phyloP scores from a whole-genome alignment of 2,113 vertebrate genomes.

The Bungarus multicinctus region DNA sequence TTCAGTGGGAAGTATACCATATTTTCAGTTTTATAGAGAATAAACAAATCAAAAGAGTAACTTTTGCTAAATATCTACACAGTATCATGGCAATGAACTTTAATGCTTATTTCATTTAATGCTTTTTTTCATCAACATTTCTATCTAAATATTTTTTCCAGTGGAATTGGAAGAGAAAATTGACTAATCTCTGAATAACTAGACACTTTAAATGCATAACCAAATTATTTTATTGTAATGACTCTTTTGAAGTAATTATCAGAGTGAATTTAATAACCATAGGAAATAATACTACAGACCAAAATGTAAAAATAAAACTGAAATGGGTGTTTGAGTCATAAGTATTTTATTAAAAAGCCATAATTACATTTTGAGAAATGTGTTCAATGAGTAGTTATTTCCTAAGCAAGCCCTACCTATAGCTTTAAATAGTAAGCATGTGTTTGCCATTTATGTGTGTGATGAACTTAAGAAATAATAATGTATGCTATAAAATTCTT shows the following conservation, averaged over 20 bases:
- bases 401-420: slow-evolving; percentile 32
- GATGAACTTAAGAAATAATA: background rate
- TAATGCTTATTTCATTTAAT: slow-evolving; percentile 43
- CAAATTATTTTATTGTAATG: slow-evolving; percentile 63
- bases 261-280: slow-evolving; percentile 58
- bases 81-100: slow-evolving; percentile 46
- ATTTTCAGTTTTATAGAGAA: slow-evolving; percentile 55
- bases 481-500: background rate
- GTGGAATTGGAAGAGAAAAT: slow-evolving; percentile 53
- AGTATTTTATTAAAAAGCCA: slow-evolving; percentile 52
- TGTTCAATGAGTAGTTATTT: slow-evolving; percentile 41
- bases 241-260: slow-evolving; percentile 62
- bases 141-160: slow-evolving; percentile 18
- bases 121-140: slow-evolving; percentile 40
- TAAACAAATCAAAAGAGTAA: slow-evolving; percentile 53
- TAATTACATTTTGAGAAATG: slow-evolving; percentile 56
- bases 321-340: slow-evolving; percentile 49
- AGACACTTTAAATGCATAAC: slow-evolving; percentile 67
- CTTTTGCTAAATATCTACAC: slow-evolving; percentile 55
- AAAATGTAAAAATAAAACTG: slow-evolving; percentile 62
- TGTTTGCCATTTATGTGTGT: too few relatives aligned
- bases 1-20: background rate
- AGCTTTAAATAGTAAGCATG: background rate
- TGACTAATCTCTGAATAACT: slow-evolving; percentile 64
- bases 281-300: slow-evolving; percentile 53